Percentiles rank a stretch among this genome's conserved stretches.
Evolutionary conservation across 2,113 vertebrate species (phyloP).

Genomic region (Formicarius rufipectus): DNA sequence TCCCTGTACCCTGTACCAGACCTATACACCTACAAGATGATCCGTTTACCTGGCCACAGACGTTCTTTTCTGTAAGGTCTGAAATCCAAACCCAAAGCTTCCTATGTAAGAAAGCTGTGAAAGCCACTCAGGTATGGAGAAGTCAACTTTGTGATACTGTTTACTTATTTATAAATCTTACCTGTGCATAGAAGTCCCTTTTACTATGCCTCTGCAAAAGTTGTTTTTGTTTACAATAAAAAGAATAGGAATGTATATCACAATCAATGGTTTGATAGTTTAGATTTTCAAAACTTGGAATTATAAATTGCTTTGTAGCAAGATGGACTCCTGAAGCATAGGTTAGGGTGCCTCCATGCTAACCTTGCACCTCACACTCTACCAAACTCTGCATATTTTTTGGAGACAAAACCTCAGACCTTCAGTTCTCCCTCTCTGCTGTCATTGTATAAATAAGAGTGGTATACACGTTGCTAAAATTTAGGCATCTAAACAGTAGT

Average conservation of each 20-base stretch:
- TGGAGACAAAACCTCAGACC: background rate
- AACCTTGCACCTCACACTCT: rapidly evolving
- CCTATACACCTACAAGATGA: rapidly evolving
- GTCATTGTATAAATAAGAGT: background rate
- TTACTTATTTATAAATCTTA: background rate
- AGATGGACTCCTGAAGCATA: background rate
- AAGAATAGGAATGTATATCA: background rate
- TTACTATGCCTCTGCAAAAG: background rate
- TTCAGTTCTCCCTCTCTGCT: background rate
- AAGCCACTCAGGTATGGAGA: background rate
- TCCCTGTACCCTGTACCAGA: background rate
- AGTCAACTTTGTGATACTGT: background rate
- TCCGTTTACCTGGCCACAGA: background rate
- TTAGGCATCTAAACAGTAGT: background rate
- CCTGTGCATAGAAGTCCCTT: background rate
- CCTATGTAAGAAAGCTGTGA: background rate
- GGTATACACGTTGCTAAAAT: background rate
- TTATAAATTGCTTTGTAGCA: background rate
- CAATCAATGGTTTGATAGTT: background rate
- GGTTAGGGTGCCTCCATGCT: background rate
- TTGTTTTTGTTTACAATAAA: background rate
- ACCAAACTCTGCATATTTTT: background rate
- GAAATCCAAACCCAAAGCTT: background rate
- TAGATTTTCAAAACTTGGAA: background rate
- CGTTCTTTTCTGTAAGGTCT: background rate